Base-by-base conservation (phyloP, 2,113 vertebrate genomes). In the Gymnocephalus cernua region DNA sequence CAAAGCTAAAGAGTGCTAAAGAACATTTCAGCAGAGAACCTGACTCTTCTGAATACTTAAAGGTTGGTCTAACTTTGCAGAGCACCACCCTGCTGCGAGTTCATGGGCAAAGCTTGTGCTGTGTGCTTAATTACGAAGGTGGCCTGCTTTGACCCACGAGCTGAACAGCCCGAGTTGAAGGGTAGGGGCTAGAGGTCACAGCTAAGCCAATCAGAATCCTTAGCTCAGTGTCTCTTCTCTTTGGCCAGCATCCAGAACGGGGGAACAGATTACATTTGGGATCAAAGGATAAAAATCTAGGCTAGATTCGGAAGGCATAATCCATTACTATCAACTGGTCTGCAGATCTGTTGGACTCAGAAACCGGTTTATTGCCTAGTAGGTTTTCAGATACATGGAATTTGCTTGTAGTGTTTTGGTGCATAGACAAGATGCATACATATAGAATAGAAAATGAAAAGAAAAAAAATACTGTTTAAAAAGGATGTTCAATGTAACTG, bases 91-190 rank as follows among this genome's bases (percentile, higher is more conserved):
- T 45, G 23, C 71, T 76, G 45, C 5, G 53, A 81, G 47, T 83
- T 83, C n/a, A 41, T 58, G 2, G 71, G 68, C 73, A 76, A 68
- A 80, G 23, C 29, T 53, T 0, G 11, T 50, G 66, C 53, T 44
- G 15, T 41, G 53, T 91, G 85, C 92, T 92, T 90, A 82, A 93
- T 88, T 82, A 80, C 44, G 35, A 57, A 27, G 79, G 56, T 87
- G 86, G 87, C 90, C 91, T 73, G 45, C 21, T 8, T 4, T 87
- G 91, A 94, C 88, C 88, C 75, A 2, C 10, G 10, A 41, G 38
- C 56, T 45, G 45, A 48, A 41, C 44, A 54, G 79, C 51, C 41
- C 44, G 38, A 74, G 67, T 70, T 76, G 59, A 82, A 84, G 63
- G 21, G 23, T 21, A 9, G 48, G 58, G 77, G 51, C 82, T 54